Evolutionary conservation across 2,888 invertebrate species (phyloP), one percentile per base, ranked within the genome.

Genomic region (Drosophila yooni): DNA sequence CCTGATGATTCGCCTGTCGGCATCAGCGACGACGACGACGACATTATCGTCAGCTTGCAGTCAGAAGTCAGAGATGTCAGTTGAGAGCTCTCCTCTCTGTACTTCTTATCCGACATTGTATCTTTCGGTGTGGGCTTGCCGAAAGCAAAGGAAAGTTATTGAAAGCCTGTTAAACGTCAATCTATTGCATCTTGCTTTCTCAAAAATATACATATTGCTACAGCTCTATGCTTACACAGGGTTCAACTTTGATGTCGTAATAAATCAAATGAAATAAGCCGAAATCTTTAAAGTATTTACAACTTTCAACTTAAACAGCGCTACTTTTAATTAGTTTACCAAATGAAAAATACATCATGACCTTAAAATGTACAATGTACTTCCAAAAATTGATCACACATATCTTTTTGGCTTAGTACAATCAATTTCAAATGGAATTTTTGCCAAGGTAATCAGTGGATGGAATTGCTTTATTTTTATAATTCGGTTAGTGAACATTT

Each of bases 1-100:
- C 69, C 69, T 38, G 59, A 85, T 85, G 89, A 89, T 88, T 84
- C 89, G 88, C 83, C 83, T 83, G 88, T 83, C 88, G 85, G 85
- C 84, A 84, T 88, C 88, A 58, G 58, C 78, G 43, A 66, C 62
- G 56, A 68, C 72, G 73, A 73, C 80, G 83, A 85, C 83, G 82
- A 88, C 85, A 85, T 88, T 88, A 88, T 85, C 85, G 85, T 82
- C 88, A 79, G 80, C 73, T 60, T 60, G 64, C 79, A 85, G 86
- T 69, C 86, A 75, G 88, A 82, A 84, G 83, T 83, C 83, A 86
- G 79, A 81, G 73, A 78, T 78, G 77, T 78, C 77, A 78, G 77
- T 64, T 38, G 76, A 67, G 66, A 57, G 53, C 60, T 62, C 57
- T 74, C 68, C 69, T 83, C 82, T 83, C 76, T 87, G 77, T 72